phyloP scores from a whole-genome alignment of 2,888 invertebrate species.

The Mongoloraphidia duomilia region DNA sequence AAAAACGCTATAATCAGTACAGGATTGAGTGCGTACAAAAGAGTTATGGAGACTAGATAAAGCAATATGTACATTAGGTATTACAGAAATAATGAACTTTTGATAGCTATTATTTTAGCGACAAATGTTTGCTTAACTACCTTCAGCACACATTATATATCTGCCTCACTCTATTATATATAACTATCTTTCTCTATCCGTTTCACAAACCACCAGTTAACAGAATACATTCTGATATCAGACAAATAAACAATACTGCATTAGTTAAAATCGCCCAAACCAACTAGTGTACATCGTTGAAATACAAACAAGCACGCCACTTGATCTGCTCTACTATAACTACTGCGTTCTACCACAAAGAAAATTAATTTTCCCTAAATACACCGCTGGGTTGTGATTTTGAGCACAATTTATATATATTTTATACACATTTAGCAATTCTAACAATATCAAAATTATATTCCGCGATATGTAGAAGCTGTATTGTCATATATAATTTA shows the following conservation, averaged over 20 bases:
- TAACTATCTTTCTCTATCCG: too few relatives aligned
- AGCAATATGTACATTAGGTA: too few relatives aligned
- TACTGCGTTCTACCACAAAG: conserved; percentile 2
- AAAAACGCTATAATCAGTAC: too few relatives aligned
- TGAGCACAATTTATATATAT: not conserved
- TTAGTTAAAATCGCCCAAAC: not conserved
- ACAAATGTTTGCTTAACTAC: too few relatives aligned
- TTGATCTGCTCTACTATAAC: not conserved
- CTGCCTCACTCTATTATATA: too few relatives aligned
- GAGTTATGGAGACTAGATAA: too few relatives aligned
- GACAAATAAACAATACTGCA: not conserved
- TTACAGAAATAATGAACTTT: too few relatives aligned
- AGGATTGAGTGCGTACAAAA: too few relatives aligned
- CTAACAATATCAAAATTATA: not conserved
- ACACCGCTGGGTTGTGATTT: not conserved
- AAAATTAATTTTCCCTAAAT: conserved; percentile 3
- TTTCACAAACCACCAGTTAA: too few relatives aligned
- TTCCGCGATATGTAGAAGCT: not conserved
- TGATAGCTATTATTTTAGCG: too few relatives aligned
- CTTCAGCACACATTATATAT: too few relatives aligned
- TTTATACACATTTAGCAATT: not conserved
- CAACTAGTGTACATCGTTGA: not conserved
- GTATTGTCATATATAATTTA: conserved; percentile 3
- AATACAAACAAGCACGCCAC: not conserved
- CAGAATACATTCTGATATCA: not conserved